Base-by-base conservation (phyloP, 2,797 vertebrate genomes). In the Psittacula echo region DNA sequence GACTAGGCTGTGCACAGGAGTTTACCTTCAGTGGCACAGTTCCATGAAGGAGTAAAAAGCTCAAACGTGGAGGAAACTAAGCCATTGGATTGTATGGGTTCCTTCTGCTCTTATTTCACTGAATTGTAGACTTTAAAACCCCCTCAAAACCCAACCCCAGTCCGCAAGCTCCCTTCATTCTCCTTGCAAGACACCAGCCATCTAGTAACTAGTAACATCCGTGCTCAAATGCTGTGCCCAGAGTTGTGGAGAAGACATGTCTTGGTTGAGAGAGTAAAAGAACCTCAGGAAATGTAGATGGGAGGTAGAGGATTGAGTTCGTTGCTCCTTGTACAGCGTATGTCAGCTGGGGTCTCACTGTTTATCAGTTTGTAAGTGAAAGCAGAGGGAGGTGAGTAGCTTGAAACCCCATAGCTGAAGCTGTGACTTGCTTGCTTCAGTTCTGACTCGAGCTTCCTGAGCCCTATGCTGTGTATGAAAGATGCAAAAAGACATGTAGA, bases 391-490 rank as follows among this genome's bases (percentile, higher is more conserved):
- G 37, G 12, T 51, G 56, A 17, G 37, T 32, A 83, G 60, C 64
- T 79, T 1, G 3, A 61, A 90, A 44, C 0, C 4, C n/a, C 0
- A 0, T 37, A 54, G 42, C 64, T 79, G 86, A 56, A 66, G 37
- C 62, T 72, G 71, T 47, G 74, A 11, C 37, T 64, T 54, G 19
- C 45, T 67, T 37, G 15, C 54, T 79, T 66, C 14, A 18, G 20
- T 48, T 62, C 20, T 68, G 58, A 45, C 23, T 76, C 0, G 4
- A 47, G 41, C 24, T 90, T 77, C 51, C 50, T 0, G 0, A 54
- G 65, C 32, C 32, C 41, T 56, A 60, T 3, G 6, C 39, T 48
- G 17, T 23, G 62, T 42, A 16, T 5, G 7, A 66, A 68, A 73
- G 54, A 30, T 58, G 50, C 42, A 30, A 32, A 72, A 41, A 75